Conservation (phyloP, 53 echinoderm and acorn worm genomes). For the Pentamera pediparva region DNA sequence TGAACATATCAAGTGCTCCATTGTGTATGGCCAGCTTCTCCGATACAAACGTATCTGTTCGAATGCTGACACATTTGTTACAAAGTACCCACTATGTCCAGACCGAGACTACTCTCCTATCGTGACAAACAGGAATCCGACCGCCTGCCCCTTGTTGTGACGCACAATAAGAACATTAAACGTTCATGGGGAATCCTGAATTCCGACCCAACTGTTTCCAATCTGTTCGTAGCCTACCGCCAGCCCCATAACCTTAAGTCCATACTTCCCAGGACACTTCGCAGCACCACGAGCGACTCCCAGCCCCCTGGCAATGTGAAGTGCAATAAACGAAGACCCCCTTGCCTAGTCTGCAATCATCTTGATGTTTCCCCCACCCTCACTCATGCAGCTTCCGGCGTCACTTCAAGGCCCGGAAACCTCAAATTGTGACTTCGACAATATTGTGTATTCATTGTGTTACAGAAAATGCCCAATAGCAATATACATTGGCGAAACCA, state of each 20-base stretch:
- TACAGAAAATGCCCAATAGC: too few relatives aligned
- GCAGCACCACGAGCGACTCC: too few relatives aligned
- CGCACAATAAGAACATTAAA: neutral
- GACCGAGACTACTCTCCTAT: neutral
- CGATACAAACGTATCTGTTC: neutral
- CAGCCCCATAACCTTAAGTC: neutral
- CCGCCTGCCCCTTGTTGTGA: conserved; percentile 2
- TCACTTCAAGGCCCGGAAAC: too few relatives aligned
- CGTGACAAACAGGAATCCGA: neutral
- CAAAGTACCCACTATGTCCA: neutral
- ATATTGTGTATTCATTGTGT: too few relatives aligned
- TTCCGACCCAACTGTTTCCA: neutral
- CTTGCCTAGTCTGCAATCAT: too few relatives aligned
- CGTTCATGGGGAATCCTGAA: neutral
- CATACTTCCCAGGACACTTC: neutral
- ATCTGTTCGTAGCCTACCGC: neutral
- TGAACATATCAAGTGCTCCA: neutral
- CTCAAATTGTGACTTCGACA: too few relatives aligned
- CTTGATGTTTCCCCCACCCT: too few relatives aligned
- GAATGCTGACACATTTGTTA: neutral
- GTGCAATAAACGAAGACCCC: too few relatives aligned
- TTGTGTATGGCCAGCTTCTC: neutral
- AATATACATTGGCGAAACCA: too few relatives aligned
- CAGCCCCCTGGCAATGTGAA: too few relatives aligned
- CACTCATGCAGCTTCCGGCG: too few relatives aligned